These are phyloP conservation scores for Corythaixoides concolor DNA, from an alignment of 2,113 vertebrate genomes.

Conservation along the genomic window DNA sequence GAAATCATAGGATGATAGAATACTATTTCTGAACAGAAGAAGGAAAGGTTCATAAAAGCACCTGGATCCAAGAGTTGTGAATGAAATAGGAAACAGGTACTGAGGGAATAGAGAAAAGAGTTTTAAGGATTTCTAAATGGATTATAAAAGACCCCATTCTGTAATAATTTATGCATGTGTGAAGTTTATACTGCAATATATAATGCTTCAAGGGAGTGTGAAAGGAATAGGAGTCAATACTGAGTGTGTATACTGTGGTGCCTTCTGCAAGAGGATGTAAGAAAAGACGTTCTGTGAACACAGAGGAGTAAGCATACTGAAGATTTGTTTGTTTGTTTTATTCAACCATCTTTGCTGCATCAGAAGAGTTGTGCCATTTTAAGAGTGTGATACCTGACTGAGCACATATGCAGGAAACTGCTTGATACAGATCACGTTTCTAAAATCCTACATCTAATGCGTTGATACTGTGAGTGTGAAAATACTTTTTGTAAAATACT, in stretches of 20 bases:
- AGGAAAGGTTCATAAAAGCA: neutral
- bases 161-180: neutral
- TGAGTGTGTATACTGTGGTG: neutral
- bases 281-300: neutral
- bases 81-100: neutral
- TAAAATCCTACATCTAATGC: neutral
- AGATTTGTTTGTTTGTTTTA: neutral
- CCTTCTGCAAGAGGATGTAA: neutral
- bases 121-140: neutral
- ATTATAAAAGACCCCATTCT: neutral
- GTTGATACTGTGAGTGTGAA: neutral
- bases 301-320: neutral
- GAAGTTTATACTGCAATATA: neutral
- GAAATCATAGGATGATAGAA: neutral
- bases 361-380: neutral
- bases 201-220: neutral
- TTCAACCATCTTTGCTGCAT: neutral
- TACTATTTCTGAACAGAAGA: neutral
- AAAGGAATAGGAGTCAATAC: neutral
- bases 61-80: accelerated
- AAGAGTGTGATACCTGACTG: neutral
- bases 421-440: neutral
- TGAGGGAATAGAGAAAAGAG: neutral
- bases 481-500: too few species aligned
- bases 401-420: neutral